These are phyloP conservation scores for Tuta absoluta DNA, from an alignment of 2,888 invertebrate species.

Conservation along the genomic window DNA sequence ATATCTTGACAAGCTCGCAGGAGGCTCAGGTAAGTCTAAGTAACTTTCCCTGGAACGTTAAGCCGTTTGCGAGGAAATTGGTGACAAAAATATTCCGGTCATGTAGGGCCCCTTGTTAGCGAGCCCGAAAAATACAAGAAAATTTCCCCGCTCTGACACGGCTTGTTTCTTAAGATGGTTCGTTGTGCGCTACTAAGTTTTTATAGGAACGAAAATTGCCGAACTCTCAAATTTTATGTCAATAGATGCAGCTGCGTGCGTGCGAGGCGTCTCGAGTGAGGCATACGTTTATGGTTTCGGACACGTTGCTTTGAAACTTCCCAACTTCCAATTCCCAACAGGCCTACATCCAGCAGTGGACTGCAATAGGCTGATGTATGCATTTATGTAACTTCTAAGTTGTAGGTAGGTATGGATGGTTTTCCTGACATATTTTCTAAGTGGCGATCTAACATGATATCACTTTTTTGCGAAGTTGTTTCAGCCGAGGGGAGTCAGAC, in stretches of 20 bases:
- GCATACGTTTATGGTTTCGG: slow-evolving; percentile 39
- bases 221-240: slow-evolving; percentile 64
- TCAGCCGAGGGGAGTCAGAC: slow-evolving; percentile 37
- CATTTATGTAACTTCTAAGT: not conserved
- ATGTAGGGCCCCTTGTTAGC: slow-evolving; percentile 76
- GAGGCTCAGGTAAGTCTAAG: slow-evolving; percentile 68
- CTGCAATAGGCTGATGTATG: no score
- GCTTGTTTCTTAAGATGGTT: slow-evolving; percentile 60
- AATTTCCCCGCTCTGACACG: slow-evolving; percentile 62
- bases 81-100: slow-evolving; percentile 78
- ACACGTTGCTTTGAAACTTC: slow-evolving; percentile 36
- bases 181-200: slow-evolving; percentile 58
- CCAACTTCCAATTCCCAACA: slow-evolving; percentile 34
- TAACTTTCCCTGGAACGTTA: slow-evolving; percentile 69
- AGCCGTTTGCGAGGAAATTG: slow-evolving; percentile 74
- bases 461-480: slow-evolving; percentile 31
- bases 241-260: slow-evolving; percentile 59
- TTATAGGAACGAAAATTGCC: slow-evolving; percentile 58
- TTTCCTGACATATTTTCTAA: slow-evolving; percentile 28
- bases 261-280: slow-evolving; percentile 34
- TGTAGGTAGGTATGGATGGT: slow-evolving; percentile 32
- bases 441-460: slow-evolving; percentile 2
- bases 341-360: no score
- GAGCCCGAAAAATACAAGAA: slow-evolving; percentile 66
- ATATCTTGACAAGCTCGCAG: slow-evolving; percentile 58